These are phyloP conservation scores for Loxodonta africana DNA, from an alignment of 2,113 vertebrate genomes.

Conservation along the genomic window DNA sequence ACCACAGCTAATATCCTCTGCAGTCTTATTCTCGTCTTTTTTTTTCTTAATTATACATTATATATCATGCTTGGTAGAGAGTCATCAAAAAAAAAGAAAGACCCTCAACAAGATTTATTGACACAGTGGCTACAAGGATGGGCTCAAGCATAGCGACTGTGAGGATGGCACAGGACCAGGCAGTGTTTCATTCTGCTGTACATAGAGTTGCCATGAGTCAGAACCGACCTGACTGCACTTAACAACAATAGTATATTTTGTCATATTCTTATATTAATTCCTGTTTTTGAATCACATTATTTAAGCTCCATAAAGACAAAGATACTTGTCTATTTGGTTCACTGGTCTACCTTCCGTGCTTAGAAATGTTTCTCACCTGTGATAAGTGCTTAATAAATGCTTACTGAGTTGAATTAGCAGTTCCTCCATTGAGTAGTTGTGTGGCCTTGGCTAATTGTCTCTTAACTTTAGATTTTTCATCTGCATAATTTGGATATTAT, in stretches of 20 bases:
- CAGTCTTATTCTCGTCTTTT: not conserved
- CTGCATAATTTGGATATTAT: not conserved
- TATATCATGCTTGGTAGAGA: not conserved
- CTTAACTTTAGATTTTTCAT: not conserved
- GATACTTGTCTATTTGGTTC: not conserved
- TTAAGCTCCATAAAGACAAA: not conserved
- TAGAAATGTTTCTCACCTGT: not conserved
- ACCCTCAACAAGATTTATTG: too few species aligned
- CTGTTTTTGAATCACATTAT: not conserved
- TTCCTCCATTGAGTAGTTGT: not conserved
- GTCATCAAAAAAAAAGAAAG: too few species aligned
- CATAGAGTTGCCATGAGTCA: too few species aligned
- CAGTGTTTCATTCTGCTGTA: too few species aligned
- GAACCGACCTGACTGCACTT: too few species aligned
- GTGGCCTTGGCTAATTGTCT: not conserved
- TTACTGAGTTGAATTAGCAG: not conserved
- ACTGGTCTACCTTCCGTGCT: not conserved
- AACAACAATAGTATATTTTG: not conserved
- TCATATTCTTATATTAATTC: not conserved
- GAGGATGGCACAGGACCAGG: too few species aligned
- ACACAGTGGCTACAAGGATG: too few species aligned
- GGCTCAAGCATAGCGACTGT: too few species aligned
- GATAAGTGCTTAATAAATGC: not conserved
- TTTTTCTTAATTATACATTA: not conserved
- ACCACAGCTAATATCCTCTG: not conserved